Percentiles rank a stretch among this genome's conserved stretches.
Evolutionary conservation across 2,797 vertebrate genomes (phyloP).

Genomic region (Malurus splendens): DNA sequence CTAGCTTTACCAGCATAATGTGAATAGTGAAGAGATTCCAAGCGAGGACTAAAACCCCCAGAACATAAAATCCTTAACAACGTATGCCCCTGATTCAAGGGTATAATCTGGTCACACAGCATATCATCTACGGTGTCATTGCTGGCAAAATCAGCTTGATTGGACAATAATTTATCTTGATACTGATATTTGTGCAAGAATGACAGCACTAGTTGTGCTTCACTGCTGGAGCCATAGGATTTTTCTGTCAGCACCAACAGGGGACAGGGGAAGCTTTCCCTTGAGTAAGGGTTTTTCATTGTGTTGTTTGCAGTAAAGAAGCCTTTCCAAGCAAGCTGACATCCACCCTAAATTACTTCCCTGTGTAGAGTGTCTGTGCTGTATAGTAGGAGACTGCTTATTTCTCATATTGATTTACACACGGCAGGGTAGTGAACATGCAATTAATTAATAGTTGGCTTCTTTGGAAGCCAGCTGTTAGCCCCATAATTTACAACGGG

Average conservation of each 20-base stretch:
- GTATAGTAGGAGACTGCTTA: conserved; percentile 60
- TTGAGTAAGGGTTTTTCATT: not conserved
- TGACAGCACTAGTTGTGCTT: not conserved
- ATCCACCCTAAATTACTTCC: conserved; percentile 72
- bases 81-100: not conserved
- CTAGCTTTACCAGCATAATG: not conserved
- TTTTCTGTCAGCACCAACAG: not conserved
- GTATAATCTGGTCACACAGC: not conserved
- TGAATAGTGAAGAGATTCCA: not conserved
- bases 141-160: not conserved
- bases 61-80: not conserved
- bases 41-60: not conserved
- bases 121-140: not conserved
- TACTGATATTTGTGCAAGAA: not conserved
- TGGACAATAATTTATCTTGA: not conserved
- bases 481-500: conserved; percentile 72
- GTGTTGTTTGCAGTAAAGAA: conserved; percentile 62
- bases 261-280: not conserved
- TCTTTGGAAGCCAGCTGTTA: conserved; percentile 79
- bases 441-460: conserved; percentile 83
- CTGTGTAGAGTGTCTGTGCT: conserved; percentile 57
- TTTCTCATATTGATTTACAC: conserved; percentile 79
- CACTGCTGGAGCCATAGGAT: not conserved
- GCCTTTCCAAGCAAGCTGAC: conserved; percentile 62
- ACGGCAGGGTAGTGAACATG: conserved; percentile 68